These are phyloP conservation scores for Caligus rogercresseyi DNA, from an alignment of 1,140 invertebrate species.

Conservation along the genomic window DNA sequence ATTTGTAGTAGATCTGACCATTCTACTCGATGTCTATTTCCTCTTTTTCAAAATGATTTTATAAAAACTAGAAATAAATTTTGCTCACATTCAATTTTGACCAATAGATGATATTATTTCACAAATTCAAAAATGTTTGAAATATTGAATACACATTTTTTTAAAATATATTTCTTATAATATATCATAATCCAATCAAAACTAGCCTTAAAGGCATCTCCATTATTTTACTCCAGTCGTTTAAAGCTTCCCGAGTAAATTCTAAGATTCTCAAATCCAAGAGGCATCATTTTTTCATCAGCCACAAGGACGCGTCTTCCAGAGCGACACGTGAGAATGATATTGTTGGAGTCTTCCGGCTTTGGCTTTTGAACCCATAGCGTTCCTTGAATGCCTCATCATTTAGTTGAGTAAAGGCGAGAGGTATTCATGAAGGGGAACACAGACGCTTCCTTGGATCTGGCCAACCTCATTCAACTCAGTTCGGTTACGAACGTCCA, in stretches of 20 bases:
- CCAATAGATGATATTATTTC: too few relatives aligned
- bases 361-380: conserved; percentile 21
- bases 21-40: too few relatives aligned
- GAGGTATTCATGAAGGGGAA: conserved; percentile 15
- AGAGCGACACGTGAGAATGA: conserved; percentile 22
- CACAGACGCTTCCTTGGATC: conserved; percentile 5
- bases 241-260: conserved; percentile 16
- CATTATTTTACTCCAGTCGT: neutral
- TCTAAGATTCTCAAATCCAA: neutral
- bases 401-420: conserved; percentile 8
- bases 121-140: too few relatives aligned
- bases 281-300: neutral
- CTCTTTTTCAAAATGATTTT: too few relatives aligned
- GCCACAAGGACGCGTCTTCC: conserved; percentile 17
- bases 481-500: conserved; percentile 13
- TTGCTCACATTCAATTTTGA: too few relatives aligned
- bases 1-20: too few relatives aligned
- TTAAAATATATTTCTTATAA: too few relatives aligned
- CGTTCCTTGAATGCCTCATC: conserved; percentile 17
- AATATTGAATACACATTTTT: too few relatives aligned
- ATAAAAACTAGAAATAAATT: too few relatives aligned
- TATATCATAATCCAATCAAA: conserved; percentile 18
- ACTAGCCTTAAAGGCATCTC: neutral
- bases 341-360: conserved; percentile 16
- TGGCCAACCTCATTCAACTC: conserved; percentile 9